phyloP scores from a whole-genome alignment of 2,113 vertebrate species.

The Lasiurus cinereus region DNA sequence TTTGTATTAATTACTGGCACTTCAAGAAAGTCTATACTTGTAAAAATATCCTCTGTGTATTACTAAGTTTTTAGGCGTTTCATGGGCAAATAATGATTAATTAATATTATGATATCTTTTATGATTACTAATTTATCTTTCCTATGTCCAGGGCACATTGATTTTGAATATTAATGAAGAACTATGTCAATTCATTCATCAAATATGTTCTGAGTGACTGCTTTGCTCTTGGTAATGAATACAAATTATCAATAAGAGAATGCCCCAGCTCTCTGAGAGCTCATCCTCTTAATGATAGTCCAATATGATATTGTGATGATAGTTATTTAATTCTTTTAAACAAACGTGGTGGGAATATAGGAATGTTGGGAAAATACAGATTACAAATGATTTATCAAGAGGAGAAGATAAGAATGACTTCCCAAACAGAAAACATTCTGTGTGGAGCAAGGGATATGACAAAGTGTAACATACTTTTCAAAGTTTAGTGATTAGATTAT shows the following conservation, averaged over 20 bases:
- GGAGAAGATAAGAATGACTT: slow-evolving; percentile 52
- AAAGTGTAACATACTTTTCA: neutral
- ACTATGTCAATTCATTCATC: slow-evolving; percentile 46
- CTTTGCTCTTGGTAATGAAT: slow-evolving; percentile 22
- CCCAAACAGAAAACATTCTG: neutral
- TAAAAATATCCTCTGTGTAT: slow-evolving; percentile 4
- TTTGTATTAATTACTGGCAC: slow-evolving; percentile 1
- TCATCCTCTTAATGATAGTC: neutral
- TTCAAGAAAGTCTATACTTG: slow-evolving; percentile 20
- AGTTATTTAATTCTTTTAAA: neutral
- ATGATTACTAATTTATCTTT: slow-evolving; percentile 66
- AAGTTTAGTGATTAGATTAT: neutral
- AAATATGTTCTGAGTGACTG: slow-evolving; percentile 31
- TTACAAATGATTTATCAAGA: slow-evolving; percentile 50
- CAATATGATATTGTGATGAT: neutral
- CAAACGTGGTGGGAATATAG: neutral
- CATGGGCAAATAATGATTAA: slow-evolving; percentile 52
- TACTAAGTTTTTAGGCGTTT: slow-evolving; percentile 57
- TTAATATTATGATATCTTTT: slow-evolving; percentile 58
- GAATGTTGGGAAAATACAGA: slow-evolving; percentile 27
- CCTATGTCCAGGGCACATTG: slow-evolving; percentile 28
- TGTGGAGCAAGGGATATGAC: neutral
- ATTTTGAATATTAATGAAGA: slow-evolving; percentile 68
- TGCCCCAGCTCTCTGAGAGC: neutral
- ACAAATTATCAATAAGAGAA: slow-evolving; percentile 50